Conservation (phyloP, 2,888 invertebrate species). For the Ophion costatus region DNA sequence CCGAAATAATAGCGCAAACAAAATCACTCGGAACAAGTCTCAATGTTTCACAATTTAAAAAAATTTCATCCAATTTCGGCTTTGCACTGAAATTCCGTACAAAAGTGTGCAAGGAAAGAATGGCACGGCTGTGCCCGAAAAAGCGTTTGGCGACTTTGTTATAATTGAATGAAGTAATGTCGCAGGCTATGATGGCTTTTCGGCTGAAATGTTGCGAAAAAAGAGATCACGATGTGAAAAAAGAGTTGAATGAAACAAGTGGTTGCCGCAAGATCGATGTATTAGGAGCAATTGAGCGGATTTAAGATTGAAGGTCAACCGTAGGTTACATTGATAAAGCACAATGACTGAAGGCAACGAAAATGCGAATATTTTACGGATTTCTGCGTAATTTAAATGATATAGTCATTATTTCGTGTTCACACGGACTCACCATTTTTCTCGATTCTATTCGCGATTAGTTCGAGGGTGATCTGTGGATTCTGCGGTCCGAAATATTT, state of each 20-base stretch:
- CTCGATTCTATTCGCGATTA: not conserved
- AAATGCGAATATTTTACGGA: not conserved
- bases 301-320: conserved; percentile 61
- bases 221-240: not conserved
- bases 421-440: conserved; percentile 36
- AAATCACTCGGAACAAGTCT: not conserved
- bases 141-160: not conserved
- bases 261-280: conserved; percentile 25
- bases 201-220: not conserved
- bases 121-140: not conserved
- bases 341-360: not conserved
- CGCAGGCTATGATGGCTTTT: conserved; percentile 1
- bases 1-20: not conserved
- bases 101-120: not conserved
- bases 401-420: not conserved
- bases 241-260: conserved; percentile 11
- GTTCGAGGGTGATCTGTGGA: not conserved
- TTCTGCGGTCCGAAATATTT: not conserved
- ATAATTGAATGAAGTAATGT: not conserved
- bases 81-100: not conserved
- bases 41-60: not conserved
- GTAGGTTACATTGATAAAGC: conserved; percentile 62
- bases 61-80: not conserved
- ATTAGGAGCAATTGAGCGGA: conserved; percentile 45
- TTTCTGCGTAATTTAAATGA: not conserved